Conservation (phyloP, 1,140 invertebrate genomes). For the Littorina saxatilis region DNA sequence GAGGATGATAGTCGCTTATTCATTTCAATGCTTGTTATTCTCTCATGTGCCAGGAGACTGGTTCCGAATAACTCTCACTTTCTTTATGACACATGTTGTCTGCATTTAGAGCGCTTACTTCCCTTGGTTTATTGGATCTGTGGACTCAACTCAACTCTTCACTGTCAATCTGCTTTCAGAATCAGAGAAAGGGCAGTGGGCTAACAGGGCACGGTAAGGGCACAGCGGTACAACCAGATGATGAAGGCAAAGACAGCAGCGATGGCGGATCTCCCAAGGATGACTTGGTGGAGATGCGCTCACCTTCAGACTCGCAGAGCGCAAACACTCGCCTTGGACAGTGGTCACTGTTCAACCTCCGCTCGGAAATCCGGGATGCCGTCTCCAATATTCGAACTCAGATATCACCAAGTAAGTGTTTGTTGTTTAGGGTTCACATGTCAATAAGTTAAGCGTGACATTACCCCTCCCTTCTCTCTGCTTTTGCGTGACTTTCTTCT, state of each 20-base stretch:
- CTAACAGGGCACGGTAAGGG: slow-evolving; percentile 16
- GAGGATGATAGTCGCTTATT: no score
- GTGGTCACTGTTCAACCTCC: slow-evolving; percentile 50
- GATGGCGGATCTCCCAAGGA: neutral
- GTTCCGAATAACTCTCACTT: no score
- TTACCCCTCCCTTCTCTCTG: no score
- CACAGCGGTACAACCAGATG: neutral
- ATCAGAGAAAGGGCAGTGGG: slow-evolving; percentile 8
- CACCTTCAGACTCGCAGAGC: neutral
- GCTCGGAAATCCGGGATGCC: slow-evolving; percentile 42
- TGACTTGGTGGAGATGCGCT: neutral
- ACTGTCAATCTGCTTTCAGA: slow-evolving; percentile 24
- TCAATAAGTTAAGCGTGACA: no score
- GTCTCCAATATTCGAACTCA: slow-evolving; percentile 37
- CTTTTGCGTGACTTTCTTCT: no score
- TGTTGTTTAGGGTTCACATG: no score
- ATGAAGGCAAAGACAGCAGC: neutral
- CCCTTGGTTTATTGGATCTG: no score
- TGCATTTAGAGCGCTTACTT: no score
- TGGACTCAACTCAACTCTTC: no score
- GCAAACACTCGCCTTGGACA: neutral
- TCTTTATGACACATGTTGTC: no score
- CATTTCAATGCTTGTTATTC: no score
- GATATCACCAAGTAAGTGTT: slow-evolving; percentile 12
- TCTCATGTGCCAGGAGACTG: no score